These are phyloP conservation scores for Volucella inanis DNA, from an alignment of 2,888 invertebrate genomes.

Conservation along the genomic window DNA sequence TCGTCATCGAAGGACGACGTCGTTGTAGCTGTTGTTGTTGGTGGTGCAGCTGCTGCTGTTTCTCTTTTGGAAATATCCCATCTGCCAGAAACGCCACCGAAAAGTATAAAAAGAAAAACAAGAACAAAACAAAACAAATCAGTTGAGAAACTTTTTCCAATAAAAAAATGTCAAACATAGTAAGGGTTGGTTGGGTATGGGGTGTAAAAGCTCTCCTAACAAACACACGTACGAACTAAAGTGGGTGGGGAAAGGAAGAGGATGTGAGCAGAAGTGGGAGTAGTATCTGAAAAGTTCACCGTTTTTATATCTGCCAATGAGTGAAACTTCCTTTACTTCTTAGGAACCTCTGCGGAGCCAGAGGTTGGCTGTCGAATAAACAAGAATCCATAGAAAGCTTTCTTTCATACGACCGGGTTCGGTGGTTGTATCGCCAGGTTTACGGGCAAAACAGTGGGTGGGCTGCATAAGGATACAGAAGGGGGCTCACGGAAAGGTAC, in stretches of 20 bases:
- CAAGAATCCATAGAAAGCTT: conserved; percentile 28
- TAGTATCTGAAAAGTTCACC: conserved; percentile 20
- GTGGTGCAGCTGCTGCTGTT: conserved; percentile 48
- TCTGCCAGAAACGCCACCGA: conserved; percentile 35
- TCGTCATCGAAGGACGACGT: conserved; percentile 65
- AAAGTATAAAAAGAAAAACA: too few relatives aligned
- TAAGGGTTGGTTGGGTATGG: neutral
- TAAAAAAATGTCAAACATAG: conserved; percentile 52
- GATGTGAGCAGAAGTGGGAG: neutral
- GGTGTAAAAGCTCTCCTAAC: conserved; percentile 30
- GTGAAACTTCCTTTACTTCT: neutral
- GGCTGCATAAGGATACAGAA: neutral
- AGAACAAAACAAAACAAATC: conserved; percentile 42
- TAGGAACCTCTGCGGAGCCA: neutral
- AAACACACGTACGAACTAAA: neutral
- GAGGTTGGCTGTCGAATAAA: conserved; percentile 5
- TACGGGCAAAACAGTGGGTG: too few relatives aligned
- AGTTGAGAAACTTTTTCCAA: conserved; percentile 40
- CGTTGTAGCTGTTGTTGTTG: conserved; percentile 68
- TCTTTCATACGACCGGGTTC: neutral
- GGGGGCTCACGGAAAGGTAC: neutral
- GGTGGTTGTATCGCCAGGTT: too few relatives aligned
- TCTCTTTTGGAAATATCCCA: conserved; percentile 51
- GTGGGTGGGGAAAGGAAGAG: neutral
- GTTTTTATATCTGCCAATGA: conserved; percentile 33